A percentile compares a stretch with the other conserved stretches of the same genome.
Evolutionary conservation across 2,113 vertebrate genomes (phyloP).

Genomic region (Anguilla rostrata): DNA sequence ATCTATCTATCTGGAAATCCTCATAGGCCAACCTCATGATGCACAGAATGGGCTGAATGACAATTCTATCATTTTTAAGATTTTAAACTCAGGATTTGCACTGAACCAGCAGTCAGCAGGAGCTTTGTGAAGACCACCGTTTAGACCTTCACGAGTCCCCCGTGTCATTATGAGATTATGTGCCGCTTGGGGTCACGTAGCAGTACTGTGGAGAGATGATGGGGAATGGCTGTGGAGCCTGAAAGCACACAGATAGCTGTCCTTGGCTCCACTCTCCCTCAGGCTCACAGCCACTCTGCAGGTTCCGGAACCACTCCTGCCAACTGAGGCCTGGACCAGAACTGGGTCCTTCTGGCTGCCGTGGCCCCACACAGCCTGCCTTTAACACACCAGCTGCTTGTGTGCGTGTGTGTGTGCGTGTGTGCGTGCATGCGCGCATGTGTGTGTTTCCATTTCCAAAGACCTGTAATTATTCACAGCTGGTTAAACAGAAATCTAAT

Average conservation of each 20-base stretch:
- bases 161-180: neutral
- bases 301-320: constrained; percentile 5
- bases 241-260: neutral
- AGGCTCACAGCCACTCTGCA: neutral
- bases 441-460: neutral
- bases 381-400: neutral
- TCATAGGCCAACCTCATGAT: too few species aligned
- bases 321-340: constrained; percentile 28
- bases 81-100: neutral
- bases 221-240: neutral
- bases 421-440: too few species aligned
- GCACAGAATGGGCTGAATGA: neutral
- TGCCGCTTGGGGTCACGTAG: neutral
- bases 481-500: neutral
- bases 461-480: neutral
- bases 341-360: constrained; percentile 55
- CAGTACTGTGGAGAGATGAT: neutral
- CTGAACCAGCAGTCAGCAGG: neutral
- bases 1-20: too few species aligned
- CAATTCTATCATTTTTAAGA: neutral
- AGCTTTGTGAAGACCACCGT: neutral
- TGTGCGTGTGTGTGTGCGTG: too few species aligned
- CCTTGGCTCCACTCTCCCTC: neutral
- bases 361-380: constrained; percentile 39
- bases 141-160: neutral